Evolutionary conservation across 2,888 invertebrate species (phyloP), one percentile per base, ranked within the genome.

Genomic region (Eupithecia tripunctaria): DNA sequence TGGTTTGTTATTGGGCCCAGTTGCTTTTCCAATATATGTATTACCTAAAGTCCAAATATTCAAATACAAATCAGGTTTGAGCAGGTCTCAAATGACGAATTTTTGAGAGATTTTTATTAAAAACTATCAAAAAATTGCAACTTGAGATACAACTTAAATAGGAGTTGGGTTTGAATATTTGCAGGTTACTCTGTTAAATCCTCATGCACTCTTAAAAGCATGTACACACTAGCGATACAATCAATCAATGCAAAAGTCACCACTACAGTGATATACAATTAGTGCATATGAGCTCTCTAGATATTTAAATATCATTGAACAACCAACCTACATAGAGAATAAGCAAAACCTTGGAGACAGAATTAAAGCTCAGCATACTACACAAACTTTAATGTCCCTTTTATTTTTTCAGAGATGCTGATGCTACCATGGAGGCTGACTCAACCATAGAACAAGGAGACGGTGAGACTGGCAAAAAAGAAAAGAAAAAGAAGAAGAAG

Each of bases 401-500:
- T 59, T 15, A 47, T 63, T 36, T 56, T 79, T 77, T 6, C 79
- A 86, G 86, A 5, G 91, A 87, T 2, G 91, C 88, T 1, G 88
- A 90, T 6, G 84, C 89, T 1, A 89, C 91, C 14, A 88, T 88
- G 84, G 90, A 91, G 32, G 88, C 87, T 27, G 91, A 90, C 5
- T 83, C 88, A 0, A 83, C 88, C 7, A 85, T 89, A 47, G 91
- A 95, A 74, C 90, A 85, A 0, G 89, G 88, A 41, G 90, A 88
- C 7, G 91, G 91, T 66, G 89, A 90, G 6, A 88, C 91, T 78
- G 85, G 89, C 14, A 95, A 95, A 80, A 96, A 96, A 85, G 96
- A 97, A 78, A 97, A 97, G 89, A 97, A 97, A 87, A 97, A 97
- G 88, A 97, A 97, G 92, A 96, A 96, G 91, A 97, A 97, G 94